Base-by-base conservation (phyloP, 2,113 vertebrate species). In the Phalacrocorax pelagicus region DNA sequence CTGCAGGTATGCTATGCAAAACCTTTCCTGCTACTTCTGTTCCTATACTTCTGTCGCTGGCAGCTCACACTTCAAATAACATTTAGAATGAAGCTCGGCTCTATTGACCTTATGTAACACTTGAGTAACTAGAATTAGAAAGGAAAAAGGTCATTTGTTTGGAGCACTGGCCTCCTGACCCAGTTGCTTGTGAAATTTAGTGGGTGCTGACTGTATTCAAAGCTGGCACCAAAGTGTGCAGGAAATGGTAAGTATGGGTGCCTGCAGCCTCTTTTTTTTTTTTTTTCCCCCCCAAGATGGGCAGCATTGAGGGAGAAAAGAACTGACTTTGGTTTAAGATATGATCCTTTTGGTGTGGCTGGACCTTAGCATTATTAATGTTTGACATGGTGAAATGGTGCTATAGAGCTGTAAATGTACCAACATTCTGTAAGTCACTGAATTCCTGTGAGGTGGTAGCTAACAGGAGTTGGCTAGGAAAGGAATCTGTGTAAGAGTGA, bases 1-100 rank as follows among this genome's bases (percentile, higher is more conserved):
- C 51, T 30, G 51, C 3, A 22, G 34, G 22, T 71, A 23, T 2
- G 0, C 29, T 9, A 1, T 34, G n/a, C 11, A 49, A 22, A 62
- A 38, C 52, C 40, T 57, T 19, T 52, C 14, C 8, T 59, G 23
- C 42, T 92, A 0, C 23, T 80, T 30, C 49, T 82, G 18, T 47
- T 1, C 2, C 51, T 74, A 5, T 11, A 0, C 0, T 66, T 55
- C 20, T 72, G 38, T 46, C 12, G 0, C 5, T 54, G 27, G 44
- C 46, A 59, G n/a, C n/a, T 73, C 21, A 27, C n/a, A 4, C 55
- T 58, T 22, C 32, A 23, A 63, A 1, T 78, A 59, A 27, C 32
- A 1, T 38, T 81, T 9, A 63, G 36, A 71, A 29, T 47, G 34
- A 71, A 80, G 29, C 5, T 0, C 3, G 21, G 61, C 38, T 58